Base-by-base conservation (phyloP, 2,797 vertebrate species). In the Bufotes viridis region DNA sequence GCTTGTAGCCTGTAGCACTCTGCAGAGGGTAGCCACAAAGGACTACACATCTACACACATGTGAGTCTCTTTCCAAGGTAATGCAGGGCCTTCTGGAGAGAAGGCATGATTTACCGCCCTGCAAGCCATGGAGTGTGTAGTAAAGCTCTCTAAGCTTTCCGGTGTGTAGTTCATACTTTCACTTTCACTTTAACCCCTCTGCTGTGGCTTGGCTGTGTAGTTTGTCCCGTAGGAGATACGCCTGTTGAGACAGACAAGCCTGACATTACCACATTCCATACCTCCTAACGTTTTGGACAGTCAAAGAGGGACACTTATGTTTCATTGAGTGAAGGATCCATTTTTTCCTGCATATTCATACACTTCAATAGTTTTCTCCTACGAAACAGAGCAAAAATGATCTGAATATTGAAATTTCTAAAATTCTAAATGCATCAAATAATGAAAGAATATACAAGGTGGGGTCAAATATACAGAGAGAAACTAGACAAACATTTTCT, bases 91-190 rank as follows among this genome's bases (percentile, higher is more conserved):
- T 63, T 29, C 60, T 65, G 58, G 58, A 49, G 22, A 42, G 13
- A 18, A 74, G n/a, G 57, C 72, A 85, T 29, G 58, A 7, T 63
- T 76, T 65, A 53, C 22, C 13, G 14, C 24, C 24, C 10, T 76
- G 72, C 42, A 18, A 75, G 57, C 83, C 83, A 85, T 76, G 58
- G 2, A 63, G 15, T 51, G 15, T 76, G 20, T 12, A 76, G 22
- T 7, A 42, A 2, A 55, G 51, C 11, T 15, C 75, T 84, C 53
- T 57, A 34, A 61, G 70, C 82, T 76, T 49, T 18, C 8, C 20
- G 70, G 55, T 63, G 57, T 26, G n/a, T 7, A 69, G 29, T 42
- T 11, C 14, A n/a, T 24, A 83, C 82, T 84, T 84, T 84, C 82
- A 84, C 82, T 84, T 84, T 84, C 82, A 74, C 0, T 74, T 84